Evolutionary conservation across 2,888 invertebrate genomes (phyloP), one percentile per base, ranked within the genome.

Genomic region (Auanema sp.): DNA sequence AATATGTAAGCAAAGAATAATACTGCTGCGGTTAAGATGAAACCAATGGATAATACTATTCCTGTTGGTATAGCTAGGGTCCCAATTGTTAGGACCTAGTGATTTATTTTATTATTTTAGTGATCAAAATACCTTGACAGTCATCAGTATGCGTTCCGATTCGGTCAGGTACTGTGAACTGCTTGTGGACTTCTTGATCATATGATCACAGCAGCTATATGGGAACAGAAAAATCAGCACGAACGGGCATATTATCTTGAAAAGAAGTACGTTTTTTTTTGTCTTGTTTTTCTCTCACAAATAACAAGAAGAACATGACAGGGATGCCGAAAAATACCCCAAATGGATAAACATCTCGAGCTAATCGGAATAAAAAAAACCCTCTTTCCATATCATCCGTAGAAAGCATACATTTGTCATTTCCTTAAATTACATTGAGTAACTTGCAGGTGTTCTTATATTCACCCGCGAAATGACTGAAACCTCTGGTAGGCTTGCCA

Each of bases 401-500:
- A n/a, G 54, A 16, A 2, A 60, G 49, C 12, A 23, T 53, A 44
- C 60, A 60, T n/a, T 12, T 21, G 8, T 55, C 47, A 47, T 47
- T 21, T 3, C 47, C 21, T 47, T 3, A 3, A 47, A 47, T 21
- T 5, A 10, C 47, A 5, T 10, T 47, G 10, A 5, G 4, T 5
- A 5, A 18, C 4, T 10, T 18, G 4, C 10, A 47, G 16, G 47
- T 10, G 10, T n/a, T 23, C 14, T 40, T 16, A 12, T 21, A n/a
- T 5, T 18, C 11, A 56, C 55, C 47, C 10, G 60, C 24, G 23
- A 60, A 60, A 21, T 60, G 60, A 14, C 60, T 55, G 24, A 60
- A 25, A 12, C 60, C 60, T 23, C 66, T 60, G 23, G 69, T 63
- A 8, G 68, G 64, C 12, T 62, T 65, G 54, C 61, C 69, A 51